phyloP scores from a whole-genome alignment of 2,888 invertebrate species.

The Harpagoxenus sublaevis region DNA sequence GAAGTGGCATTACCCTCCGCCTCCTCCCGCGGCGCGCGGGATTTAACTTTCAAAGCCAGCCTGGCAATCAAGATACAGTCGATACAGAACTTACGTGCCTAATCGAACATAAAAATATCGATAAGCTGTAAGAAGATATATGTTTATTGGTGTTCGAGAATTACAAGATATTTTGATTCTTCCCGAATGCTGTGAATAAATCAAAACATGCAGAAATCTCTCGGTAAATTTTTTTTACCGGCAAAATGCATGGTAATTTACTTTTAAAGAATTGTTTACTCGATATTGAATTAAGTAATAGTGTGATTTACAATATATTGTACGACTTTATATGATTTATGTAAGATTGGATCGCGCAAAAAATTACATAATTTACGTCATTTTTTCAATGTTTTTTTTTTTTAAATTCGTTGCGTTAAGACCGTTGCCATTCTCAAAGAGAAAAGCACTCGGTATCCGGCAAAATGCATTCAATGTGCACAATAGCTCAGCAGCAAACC shows the following conservation, averaged over 20 bases:
- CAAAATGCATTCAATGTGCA: slow-evolving; percentile 58
- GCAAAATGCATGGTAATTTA: neutral
- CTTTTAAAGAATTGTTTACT: neutral
- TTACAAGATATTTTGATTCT: neutral
- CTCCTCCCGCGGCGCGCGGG: too few relatives aligned
- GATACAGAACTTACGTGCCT: too few relatives aligned
- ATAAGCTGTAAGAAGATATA: neutral
- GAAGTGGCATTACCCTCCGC: too few relatives aligned
- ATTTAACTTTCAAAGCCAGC: too few relatives aligned
- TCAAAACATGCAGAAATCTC: neutral
- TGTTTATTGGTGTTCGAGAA: neutral
- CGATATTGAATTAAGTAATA: neutral
- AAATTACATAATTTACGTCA: neutral
- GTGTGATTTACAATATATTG: neutral
- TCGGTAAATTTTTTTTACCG: neutral
- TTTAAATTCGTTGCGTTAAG: neutral
- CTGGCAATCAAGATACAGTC: too few relatives aligned
- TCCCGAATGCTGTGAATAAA: neutral
- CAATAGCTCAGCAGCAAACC: slow-evolving; percentile 69
- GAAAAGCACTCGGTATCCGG: slow-evolving; percentile 12
- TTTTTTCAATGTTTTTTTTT: neutral
- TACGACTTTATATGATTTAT: neutral
- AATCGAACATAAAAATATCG: slow-evolving; percentile 34
- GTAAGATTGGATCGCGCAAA: neutral
- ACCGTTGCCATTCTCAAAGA: neutral